A percentile compares a stretch with the other conserved stretches of the same genome.
Evolutionary conservation across 2,113 vertebrate species (phyloP).

Genomic region (Indicator maculatus): DNA sequence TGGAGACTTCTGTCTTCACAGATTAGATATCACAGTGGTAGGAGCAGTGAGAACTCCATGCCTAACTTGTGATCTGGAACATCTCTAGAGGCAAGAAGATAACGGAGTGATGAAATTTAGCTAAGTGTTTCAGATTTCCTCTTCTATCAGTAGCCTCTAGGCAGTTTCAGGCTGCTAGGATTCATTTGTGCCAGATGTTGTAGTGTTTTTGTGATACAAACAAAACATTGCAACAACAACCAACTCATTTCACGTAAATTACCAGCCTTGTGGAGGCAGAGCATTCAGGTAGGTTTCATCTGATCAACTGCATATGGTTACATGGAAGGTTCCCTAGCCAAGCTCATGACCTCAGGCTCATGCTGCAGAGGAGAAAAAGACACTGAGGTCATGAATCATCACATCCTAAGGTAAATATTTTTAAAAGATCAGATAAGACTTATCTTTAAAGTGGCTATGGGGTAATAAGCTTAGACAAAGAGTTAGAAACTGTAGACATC

Average conservation of each 20-base stretch:
- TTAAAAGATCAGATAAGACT: conserved; percentile 24
- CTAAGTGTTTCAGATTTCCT: neutral
- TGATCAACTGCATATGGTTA: neutral
- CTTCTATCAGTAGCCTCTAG: conserved; percentile 34
- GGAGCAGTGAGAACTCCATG: conserved; percentile 23
- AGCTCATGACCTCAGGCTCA: neutral
- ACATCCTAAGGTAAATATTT: neutral
- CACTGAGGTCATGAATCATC: neutral
- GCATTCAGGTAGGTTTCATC: neutral
- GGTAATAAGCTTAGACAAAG: neutral
- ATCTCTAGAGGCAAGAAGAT: conserved; percentile 31
- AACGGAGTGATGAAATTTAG: conserved; percentile 9
- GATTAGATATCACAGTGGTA: neutral
- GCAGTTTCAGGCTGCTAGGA: conserved; percentile 10
- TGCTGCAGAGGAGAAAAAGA: neutral
- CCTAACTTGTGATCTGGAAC: conserved; percentile 8
- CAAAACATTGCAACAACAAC: neutral
- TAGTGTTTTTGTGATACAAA: neutral
- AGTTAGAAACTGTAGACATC: neutral
- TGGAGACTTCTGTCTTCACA: neutral
- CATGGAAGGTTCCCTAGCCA: neutral
- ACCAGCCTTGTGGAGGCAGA: neutral
- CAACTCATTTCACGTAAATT: neutral
- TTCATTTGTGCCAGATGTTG: conserved; percentile 16
- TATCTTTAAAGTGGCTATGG: neutral